Percentiles rank a stretch among this genome's conserved stretches.
These are phyloP conservation scores for Melanogrammus aeglefinus DNA, from an alignment of 2,797 vertebrate species.

Conservation along the genomic window DNA sequence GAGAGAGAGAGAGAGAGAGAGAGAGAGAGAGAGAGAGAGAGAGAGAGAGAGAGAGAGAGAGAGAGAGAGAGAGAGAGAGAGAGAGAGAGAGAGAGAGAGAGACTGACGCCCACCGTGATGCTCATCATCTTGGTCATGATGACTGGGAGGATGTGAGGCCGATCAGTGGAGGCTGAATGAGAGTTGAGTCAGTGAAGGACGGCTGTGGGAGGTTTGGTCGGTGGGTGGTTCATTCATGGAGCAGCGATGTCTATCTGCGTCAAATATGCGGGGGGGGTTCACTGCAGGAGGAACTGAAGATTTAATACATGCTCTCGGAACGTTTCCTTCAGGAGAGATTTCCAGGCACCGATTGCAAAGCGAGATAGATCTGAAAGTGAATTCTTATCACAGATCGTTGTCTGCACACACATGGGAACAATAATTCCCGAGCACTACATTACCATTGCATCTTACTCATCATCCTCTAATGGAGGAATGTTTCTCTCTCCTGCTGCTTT, in stretches of 20 bases:
- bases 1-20: constrained; percentile 9
- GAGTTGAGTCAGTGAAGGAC: constrained; percentile 61
- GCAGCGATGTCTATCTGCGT: constrained; percentile 34
- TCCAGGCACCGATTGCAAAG: constrained; percentile 26
- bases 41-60: constrained; percentile 4
- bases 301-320: constrained; percentile 26
- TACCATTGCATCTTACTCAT: constrained; percentile 27
- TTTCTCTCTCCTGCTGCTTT: constrained; percentile 19
- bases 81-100: constrained; percentile 17
- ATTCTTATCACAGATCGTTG: constrained; percentile 24
- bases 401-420: constrained; percentile 24
- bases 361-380: constrained; percentile 15
- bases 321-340: constrained; percentile 18
- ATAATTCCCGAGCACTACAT: constrained; percentile 30
- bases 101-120: constrained; percentile 38
- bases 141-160: constrained; percentile 53
- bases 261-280: constrained; percentile 34
- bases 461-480: constrained; percentile 25
- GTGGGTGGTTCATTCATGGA: constrained; percentile 59
- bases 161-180: constrained; percentile 56
- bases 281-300: constrained; percentile 17
- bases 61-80: constrained; percentile 3
- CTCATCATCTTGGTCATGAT: constrained; percentile 44
- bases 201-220: constrained; percentile 56
- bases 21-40: constrained; percentile 15